phyloP scores from a whole-genome alignment of 2,888 invertebrate species.

The Morpho achilles region DNA sequence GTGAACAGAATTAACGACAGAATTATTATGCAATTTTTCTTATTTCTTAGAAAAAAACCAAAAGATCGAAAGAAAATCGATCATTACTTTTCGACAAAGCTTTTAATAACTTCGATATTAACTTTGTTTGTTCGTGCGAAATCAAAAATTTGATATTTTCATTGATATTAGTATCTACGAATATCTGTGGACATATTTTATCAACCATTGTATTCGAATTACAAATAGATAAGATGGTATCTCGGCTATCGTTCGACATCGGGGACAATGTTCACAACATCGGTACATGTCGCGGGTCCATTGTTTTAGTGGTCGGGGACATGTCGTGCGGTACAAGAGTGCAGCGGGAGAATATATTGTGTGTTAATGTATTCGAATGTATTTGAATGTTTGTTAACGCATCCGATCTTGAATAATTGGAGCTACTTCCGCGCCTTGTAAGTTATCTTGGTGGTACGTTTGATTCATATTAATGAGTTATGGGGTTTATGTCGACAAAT shows the following conservation, averaged over 20 bases:
- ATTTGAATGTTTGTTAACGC: slow-evolving; percentile 17
- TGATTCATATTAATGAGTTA: slow-evolving; percentile 16
- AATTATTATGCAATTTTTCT: too few species aligned
- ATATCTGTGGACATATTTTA: slow-evolving; percentile 19
- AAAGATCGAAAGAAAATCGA: too few species aligned
- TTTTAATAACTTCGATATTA: too few species aligned
- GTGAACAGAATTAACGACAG: too few species aligned
- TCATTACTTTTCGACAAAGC: too few species aligned
- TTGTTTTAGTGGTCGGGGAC: slow-evolving; percentile 25
- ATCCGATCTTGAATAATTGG: slow-evolving; percentile 16
- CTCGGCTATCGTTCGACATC: slow-evolving; percentile 18
- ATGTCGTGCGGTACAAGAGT: slow-evolving; percentile 14
- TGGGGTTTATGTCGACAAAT: slow-evolving; percentile 9
- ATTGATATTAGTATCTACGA: background rate
- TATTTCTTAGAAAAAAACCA: too few species aligned
- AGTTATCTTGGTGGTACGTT: slow-evolving; percentile 6
- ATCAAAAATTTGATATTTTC: background rate
- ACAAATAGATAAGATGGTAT: slow-evolving; percentile 24
- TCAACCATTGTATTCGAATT: slow-evolving; percentile 27
- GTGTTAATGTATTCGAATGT: slow-evolving; percentile 16
- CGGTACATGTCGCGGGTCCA: slow-evolving; percentile 18
- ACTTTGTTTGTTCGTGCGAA: too few species aligned
- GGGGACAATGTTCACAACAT: slow-evolving; percentile 17
- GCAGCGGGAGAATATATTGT: slow-evolving; percentile 13
- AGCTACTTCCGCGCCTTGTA: slow-evolving; percentile 12